These are phyloP conservation scores for Steinernema khuongi DNA, from an alignment of 1,140 invertebrate genomes.

Conservation along the genomic window DNA sequence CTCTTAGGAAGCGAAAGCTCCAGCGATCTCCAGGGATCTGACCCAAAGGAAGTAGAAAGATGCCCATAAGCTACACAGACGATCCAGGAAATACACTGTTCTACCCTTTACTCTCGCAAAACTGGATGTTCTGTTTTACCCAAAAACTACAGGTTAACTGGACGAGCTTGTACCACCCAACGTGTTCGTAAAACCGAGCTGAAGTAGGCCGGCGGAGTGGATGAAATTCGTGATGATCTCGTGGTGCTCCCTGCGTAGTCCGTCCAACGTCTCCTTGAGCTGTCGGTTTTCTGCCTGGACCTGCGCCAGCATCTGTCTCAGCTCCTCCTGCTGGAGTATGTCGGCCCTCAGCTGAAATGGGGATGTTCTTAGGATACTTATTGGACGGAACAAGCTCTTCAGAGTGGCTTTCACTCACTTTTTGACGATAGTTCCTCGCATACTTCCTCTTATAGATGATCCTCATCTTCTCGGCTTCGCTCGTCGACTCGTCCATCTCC, in stretches of 20 bases:
- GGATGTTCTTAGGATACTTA: neutral
- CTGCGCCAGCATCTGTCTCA: neutral
- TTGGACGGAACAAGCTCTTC: no score
- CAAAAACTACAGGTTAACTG: no score
- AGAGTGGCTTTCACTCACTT: neutral
- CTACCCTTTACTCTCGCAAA: no score
- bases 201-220: neutral
- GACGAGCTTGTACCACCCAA: neutral
- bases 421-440: neutral
- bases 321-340: conserved; percentile 11
- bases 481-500: neutral
- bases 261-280: neutral
- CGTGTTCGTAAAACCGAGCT: neutral
- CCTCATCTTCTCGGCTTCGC: neutral
- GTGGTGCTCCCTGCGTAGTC: neutral
- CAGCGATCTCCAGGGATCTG: no score
- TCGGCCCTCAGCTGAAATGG: neutral
- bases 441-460: neutral
- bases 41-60: no score
- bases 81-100: no score
- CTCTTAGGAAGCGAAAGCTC: no score
- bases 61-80: no score
- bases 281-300: neutral
- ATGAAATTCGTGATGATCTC: neutral
- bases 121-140: no score